Conservation (phyloP, 2,113 vertebrate genomes). For the Brachypodius melanocephalos region DNA sequence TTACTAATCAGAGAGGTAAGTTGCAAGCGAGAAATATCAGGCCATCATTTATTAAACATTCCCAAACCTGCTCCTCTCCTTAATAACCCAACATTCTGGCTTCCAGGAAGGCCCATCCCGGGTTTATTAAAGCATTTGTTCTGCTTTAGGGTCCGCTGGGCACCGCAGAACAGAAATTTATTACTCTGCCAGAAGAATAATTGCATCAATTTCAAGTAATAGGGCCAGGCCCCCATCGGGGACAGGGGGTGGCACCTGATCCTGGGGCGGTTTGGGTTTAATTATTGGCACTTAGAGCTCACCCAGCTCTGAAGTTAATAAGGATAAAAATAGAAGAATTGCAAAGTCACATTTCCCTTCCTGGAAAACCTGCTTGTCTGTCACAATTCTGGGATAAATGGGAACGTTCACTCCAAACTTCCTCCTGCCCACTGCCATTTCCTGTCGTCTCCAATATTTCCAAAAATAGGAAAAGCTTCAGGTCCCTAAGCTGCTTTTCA, state of each 20-base stretch:
- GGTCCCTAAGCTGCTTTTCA: neutral
- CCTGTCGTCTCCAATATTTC: neutral
- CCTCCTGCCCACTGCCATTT: neutral
- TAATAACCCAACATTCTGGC: neutral
- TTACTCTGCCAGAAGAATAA: constrained; percentile 44
- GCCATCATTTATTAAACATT: constrained; percentile 44
- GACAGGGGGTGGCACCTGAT: neutral
- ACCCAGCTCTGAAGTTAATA: neutral
- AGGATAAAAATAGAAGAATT: neutral
- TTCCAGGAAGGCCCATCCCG: constrained; percentile 15
- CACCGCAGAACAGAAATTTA: constrained; percentile 19
- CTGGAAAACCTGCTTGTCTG: neutral
- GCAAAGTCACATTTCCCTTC: neutral
- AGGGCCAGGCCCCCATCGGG: neutral
- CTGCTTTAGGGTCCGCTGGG: constrained; percentile 48
- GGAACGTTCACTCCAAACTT: neutral
- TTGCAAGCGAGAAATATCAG: constrained; percentile 41
- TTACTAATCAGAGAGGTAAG: constrained; percentile 55
- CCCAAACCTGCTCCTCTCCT: constrained; percentile 5
- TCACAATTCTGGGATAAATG: neutral
- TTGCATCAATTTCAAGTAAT: constrained; percentile 48
- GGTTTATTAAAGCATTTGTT: constrained; percentile 60
- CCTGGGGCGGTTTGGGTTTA: neutral
- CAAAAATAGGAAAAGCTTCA: neutral
- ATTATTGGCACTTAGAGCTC: constrained; percentile 4